Base-by-base conservation (phyloP, 2,888 invertebrate genomes). In the Biston stratarius region DNA sequence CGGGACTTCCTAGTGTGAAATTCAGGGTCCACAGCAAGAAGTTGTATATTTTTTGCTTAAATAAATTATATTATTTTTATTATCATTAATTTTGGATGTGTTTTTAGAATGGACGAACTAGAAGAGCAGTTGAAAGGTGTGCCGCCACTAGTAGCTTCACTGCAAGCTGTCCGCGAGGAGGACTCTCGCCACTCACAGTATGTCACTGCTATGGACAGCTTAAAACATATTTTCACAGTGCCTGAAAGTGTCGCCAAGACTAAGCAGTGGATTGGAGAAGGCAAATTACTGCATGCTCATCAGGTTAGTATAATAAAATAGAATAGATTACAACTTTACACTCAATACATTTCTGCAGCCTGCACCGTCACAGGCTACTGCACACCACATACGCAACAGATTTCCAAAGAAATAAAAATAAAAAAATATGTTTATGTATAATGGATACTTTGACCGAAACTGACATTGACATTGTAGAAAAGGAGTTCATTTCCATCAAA, bases 191-290 rank as follows among this genome's bases (percentile, higher is more conserved):
- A 99, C 89, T 99, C 99, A 0, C 99, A 99, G 85, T 98, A 99
- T 89, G 99, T 98, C 1, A 99, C 99, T 0, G 99, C 99, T 0
- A 98, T 98, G 95, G 99, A 99, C 84, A 99, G 99, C 85, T 94
- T 99, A 38, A 99, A 99, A 86, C 99, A 99, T 83, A 99, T 99
- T 72, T 99, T 99, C 82, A 99, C 98, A 52, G 99, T 99, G 0
- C 99, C 99, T 10, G 98, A 99, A 81, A 99, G 98, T 90, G 98
- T 99, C 0, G 97, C 98, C 63, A 98, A 98, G 88, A 99, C 99
- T 0, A 97, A 98, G 84, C 97, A 97, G 63, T 97, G 98, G 94
- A 99, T 99, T 68, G 97, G 96, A 73, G 99, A 99, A 77, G 99
- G 99, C 53, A 99, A 99, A 86, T 94, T 99, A 8, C 89, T 99